These are phyloP conservation scores for Eulemur rubriventer DNA, from an alignment of 2,797 vertebrate genomes.

Conservation along the genomic window DNA sequence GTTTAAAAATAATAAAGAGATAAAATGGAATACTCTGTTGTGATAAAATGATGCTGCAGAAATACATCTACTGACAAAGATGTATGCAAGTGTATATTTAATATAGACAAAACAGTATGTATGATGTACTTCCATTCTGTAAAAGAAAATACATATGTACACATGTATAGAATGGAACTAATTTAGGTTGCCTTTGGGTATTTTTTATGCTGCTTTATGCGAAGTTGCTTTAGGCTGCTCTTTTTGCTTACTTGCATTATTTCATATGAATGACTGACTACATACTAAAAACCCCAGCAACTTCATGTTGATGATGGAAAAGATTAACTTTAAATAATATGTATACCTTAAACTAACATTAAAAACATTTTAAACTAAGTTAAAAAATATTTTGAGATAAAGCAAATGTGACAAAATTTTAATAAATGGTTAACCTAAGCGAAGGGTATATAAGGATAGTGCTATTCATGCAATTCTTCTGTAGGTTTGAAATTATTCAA, in stretches of 20 bases:
- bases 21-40: background rate
- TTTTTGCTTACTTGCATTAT: slow-evolving; percentile 1
- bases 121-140: background rate
- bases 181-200: background rate
- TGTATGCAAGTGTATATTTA: background rate
- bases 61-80: background rate
- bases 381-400: slow-evolving; percentile 28
- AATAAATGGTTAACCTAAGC: background rate
- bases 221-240: background rate
- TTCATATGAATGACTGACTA: background rate
- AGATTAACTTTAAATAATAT: background rate
- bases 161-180: background rate
- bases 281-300: background rate
- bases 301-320: background rate
- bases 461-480: background rate
- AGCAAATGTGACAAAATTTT: slow-evolving; percentile 12
- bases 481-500: slow-evolving; percentile 21
- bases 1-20: background rate
- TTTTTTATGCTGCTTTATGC: background rate
- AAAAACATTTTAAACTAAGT: background rate
- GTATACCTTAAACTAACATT: background rate
- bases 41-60: background rate
- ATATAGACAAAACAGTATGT: background rate
- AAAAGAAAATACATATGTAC: background rate
- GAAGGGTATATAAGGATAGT: background rate